phyloP scores from a whole-genome alignment of 2,888 invertebrate genomes.

The Chrysolina americana region DNA sequence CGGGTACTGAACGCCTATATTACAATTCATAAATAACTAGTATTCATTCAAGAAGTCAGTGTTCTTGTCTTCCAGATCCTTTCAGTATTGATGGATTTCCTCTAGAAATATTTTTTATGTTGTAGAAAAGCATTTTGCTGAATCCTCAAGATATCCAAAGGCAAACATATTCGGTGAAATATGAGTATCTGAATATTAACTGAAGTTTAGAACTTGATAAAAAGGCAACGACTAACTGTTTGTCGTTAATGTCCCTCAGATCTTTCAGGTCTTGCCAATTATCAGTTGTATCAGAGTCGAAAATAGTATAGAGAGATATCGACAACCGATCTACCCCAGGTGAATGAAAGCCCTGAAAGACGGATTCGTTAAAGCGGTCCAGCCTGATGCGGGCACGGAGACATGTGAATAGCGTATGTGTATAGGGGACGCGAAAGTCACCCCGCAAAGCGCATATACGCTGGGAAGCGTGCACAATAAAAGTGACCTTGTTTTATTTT shows the following conservation, averaged over 20 bases:
- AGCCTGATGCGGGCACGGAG: neutral
- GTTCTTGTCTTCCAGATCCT: too few species aligned
- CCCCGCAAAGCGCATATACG: conserved; percentile 48
- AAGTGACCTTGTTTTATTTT: conserved; percentile 62
- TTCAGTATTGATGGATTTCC: too few species aligned
- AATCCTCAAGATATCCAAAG: too few species aligned
- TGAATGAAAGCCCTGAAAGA: conserved; percentile 24
- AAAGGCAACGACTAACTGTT: too few species aligned
- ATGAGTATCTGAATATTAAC: too few species aligned
- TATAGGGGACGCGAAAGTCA: conserved; percentile 49
- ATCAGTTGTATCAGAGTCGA: neutral
- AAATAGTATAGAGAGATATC: neutral
- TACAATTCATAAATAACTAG: too few species aligned
- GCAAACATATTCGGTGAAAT: too few species aligned
- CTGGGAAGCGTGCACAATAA: conserved; percentile 53
- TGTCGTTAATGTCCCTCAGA: neutral
- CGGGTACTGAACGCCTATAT: too few species aligned
- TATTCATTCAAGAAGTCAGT: too few species aligned
- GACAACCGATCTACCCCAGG: conserved; percentile 19
- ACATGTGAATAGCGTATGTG: conserved; percentile 33
- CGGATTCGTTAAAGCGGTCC: conserved; percentile 12
- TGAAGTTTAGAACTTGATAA: too few species aligned
- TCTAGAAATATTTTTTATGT: too few species aligned
- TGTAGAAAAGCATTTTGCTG: too few species aligned
- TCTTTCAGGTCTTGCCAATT: neutral